These are phyloP conservation scores for Sinocyclocheilus maitianheensis DNA, from an alignment of 2,113 vertebrate genomes.

Conservation along the genomic window DNA sequence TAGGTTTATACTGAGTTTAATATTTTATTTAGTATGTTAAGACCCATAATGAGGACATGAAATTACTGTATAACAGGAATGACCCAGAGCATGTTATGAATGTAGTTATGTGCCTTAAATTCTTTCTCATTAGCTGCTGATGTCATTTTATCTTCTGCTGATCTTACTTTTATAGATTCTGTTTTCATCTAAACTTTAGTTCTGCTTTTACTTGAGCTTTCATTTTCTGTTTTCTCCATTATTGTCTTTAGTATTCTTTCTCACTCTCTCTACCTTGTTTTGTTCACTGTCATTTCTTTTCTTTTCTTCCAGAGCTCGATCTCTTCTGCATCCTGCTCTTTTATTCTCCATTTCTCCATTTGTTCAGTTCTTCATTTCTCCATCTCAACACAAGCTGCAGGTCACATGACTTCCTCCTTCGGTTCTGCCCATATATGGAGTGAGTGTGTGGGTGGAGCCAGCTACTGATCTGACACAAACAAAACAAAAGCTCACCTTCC, in stretches of 20 bases:
- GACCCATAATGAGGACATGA: not conserved
- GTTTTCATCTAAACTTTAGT: not conserved
- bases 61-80: not conserved
- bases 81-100: not conserved
- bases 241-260: not conserved
- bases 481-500: constrained; percentile 1
- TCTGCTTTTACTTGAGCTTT: not conserved
- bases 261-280: not conserved
- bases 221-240: not conserved
- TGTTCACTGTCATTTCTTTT: not conserved
- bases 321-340: not conserved
- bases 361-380: not conserved
- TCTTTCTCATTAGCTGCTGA: not conserved
- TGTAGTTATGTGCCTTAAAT: not conserved
- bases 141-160: not conserved
- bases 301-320: not conserved
- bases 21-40: not conserved
- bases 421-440: constrained; percentile 29
- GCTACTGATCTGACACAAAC: constrained; percentile 16
- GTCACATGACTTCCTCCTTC: constrained; percentile 35
- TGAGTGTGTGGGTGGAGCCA: constrained; percentile 20
- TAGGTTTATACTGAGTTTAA: not conserved
- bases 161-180: not conserved
- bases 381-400: not conserved
- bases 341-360: not conserved